Evolutionary conservation across 2,888 invertebrate species (phyloP), one percentile per base, ranked within the genome.

Genomic region (Ferrisia virgata): DNA sequence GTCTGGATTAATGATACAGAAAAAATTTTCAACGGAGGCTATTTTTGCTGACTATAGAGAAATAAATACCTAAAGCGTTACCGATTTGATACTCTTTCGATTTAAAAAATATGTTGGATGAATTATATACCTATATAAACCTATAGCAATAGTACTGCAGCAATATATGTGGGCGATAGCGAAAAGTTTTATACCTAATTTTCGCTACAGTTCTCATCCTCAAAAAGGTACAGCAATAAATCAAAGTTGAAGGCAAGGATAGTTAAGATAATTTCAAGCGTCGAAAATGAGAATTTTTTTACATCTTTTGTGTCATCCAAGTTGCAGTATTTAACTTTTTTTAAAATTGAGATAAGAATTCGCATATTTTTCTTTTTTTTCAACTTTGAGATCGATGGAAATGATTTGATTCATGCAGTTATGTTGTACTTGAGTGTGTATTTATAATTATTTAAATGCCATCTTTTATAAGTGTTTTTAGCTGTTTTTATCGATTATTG

Each of bases 131-230:
- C n/a, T 47, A 3, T 3, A 1, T 6, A 53, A 9, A 53, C 53
- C 53, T 22, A n/a, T n/a, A 22, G 22, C 0, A 53, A 31, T 69
- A 15, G 5, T 15, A 33, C 15, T 11, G 69, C 69, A 33, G 31
- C 69, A 31, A 69, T 69, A 22, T 53, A 9, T 47, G 25, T 15
- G 31, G 69, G n/a, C 31, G 28, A 69, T 69, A 69, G n/a, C 31
- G 69, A 69, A 69, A 69, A 69, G n/a, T 69, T 69, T 69, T 31
- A 31, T 69, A 69, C 31, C 69, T 69, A 69, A 69, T 69, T 69
- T 69, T 69, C 69, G 53, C 53, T 53, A 53, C 53, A 2, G 9
- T 22, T 53, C 18, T 53, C 53, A 22, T 53, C 53, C 53, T 53
- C 9, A 53, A 53, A 53, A 36, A 53, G 53, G 53, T 53, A 6